Percentiles rank a stretch among this genome's conserved stretches.
These are phyloP conservation scores for Callosobruchus maculatus DNA, from an alignment of 2,888 invertebrate genomes.

Conservation along the genomic window DNA sequence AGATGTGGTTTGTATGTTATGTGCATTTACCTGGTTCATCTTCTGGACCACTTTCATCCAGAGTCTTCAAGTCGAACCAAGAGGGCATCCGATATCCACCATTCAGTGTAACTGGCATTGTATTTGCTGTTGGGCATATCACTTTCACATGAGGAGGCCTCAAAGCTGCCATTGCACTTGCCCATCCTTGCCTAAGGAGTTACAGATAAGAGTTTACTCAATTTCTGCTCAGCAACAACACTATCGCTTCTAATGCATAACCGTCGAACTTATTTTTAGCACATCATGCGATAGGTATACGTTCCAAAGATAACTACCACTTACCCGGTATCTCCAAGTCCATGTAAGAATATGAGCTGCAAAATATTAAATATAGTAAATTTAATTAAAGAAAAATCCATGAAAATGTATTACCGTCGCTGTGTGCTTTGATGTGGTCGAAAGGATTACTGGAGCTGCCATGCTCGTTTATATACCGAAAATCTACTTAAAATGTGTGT, in stretches of 20 bases:
- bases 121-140: slow-evolving; percentile 89
- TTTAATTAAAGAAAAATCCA: not conserved
- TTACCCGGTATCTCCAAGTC: slow-evolving; percentile 93
- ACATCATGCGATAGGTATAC: not conserved
- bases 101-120: slow-evolving; percentile 88
- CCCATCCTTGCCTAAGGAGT: slow-evolving; percentile 82
- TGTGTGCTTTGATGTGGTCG: slow-evolving; percentile 79
- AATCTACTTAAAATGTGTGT: not conserved
- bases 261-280: not conserved
- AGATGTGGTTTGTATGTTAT: not conserved
- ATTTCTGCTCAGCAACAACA: not conserved
- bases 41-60: slow-evolving; percentile 82
- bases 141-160: slow-evolving; percentile 84
- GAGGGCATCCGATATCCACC: slow-evolving; percentile 92
- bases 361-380: slow-evolving; percentile 44
- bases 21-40: slow-evolving; percentile 68
- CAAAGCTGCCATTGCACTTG: slow-evolving; percentile 77
- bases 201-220: not conserved
- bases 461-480: slow-evolving; percentile 14
- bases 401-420: slow-evolving; percentile 65
- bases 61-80: slow-evolving; percentile 87
- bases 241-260: not conserved
- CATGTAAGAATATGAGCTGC: slow-evolving; percentile 93
- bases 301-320: slow-evolving; percentile 36
- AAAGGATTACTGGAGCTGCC: slow-evolving; percentile 71